Evolutionary conservation across 2,797 vertebrate species (phyloP).

Genomic region (Telmatherina bonti): DNA sequence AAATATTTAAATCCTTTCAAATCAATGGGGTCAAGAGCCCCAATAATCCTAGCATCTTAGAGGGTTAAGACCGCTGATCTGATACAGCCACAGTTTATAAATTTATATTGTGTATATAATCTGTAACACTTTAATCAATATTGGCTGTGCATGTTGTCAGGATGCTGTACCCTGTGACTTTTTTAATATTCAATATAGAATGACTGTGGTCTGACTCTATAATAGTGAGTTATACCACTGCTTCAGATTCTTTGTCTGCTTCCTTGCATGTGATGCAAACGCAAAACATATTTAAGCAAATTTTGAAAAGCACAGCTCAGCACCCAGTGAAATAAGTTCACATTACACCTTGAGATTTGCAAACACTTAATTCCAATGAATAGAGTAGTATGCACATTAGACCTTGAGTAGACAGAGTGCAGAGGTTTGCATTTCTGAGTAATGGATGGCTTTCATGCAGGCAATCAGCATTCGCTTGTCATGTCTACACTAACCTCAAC

Average conservation of each 20-base stretch:
- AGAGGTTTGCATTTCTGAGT: background rate
- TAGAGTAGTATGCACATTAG: background rate
- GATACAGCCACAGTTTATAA: background rate
- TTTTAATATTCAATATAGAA: background rate
- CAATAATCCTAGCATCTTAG: no score
- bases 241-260: background rate
- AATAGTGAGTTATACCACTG: background rate
- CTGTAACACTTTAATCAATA: background rate
- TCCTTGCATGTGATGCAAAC: background rate
- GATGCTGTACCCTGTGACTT: background rate
- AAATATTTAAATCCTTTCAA: no score
- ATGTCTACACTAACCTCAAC: background rate
- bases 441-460: background rate
- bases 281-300: conserved; percentile 12
- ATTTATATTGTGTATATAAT: background rate
- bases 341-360: background rate
- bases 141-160: background rate
- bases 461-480: background rate
- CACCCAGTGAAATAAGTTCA: background rate
- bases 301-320: background rate
- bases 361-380: background rate
- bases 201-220: background rate
- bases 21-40: no score
- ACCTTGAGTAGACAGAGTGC: background rate
- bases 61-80: background rate